phyloP scores from a whole-genome alignment of 2,797 vertebrate genomes.

The Florisuga fusca region DNA sequence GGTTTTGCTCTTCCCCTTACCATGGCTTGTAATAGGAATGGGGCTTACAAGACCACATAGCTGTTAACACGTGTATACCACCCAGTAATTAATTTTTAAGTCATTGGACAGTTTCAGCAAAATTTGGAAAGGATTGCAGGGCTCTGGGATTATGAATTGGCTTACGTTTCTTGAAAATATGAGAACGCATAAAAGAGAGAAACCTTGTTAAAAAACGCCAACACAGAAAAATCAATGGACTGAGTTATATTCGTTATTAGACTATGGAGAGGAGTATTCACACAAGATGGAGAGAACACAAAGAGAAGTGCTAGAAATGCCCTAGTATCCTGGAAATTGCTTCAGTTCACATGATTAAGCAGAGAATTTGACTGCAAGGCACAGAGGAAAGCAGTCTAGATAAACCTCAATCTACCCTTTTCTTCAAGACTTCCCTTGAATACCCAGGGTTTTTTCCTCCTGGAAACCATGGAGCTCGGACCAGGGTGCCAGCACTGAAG shows the following conservation, averaged over 20 bases:
- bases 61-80: background rate
- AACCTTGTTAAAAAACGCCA: background rate
- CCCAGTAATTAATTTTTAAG: background rate
- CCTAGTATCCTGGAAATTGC: background rate
- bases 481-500: background rate
- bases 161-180: constrained; percentile 11
- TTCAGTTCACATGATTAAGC: background rate
- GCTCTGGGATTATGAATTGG: background rate
- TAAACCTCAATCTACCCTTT: background rate
- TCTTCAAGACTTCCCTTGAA: background rate
- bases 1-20: background rate
- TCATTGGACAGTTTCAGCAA: background rate
- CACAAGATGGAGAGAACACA: background rate
- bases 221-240: constrained; percentile 3
- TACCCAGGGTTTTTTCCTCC: background rate
- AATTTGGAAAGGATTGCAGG: background rate
- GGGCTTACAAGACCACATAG: background rate
- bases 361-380: background rate
- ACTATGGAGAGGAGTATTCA: background rate
- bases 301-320: background rate
- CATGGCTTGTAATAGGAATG: background rate
- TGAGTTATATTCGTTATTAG: background rate
- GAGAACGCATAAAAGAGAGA: background rate
- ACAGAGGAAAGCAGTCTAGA: background rate
- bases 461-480: background rate